Conservation (phyloP, 2,113 vertebrate genomes). For the Periophthalmodon schlosseri region DNA sequence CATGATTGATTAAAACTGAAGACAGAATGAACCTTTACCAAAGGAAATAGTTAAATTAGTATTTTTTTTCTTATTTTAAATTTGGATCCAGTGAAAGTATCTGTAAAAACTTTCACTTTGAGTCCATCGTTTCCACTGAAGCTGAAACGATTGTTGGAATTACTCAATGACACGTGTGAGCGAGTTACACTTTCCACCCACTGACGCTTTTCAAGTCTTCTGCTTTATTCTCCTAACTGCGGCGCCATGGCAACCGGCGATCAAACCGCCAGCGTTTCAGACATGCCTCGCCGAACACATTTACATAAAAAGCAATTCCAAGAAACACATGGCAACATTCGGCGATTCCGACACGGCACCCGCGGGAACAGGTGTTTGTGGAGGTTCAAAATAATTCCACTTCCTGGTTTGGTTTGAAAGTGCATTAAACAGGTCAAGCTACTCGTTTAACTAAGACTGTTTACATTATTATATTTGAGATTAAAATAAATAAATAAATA, state of each 20-base stretch:
- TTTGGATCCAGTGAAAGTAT: not conserved
- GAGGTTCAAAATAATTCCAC: constrained; percentile 39
- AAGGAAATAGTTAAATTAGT: too few species aligned
- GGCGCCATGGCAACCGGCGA: constrained; percentile 22
- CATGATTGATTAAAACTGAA: too few species aligned
- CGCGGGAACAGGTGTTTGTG: constrained; percentile 41
- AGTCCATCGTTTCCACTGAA: not conserved
- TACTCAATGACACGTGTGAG: not conserved
- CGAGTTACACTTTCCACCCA: constrained; percentile 4
- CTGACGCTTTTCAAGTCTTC: constrained; percentile 2
- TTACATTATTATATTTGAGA: too few species aligned
- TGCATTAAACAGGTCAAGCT: too few species aligned
- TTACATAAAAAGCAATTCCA: constrained; percentile 3
- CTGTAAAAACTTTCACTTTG: not conserved
- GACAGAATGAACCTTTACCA: too few species aligned
- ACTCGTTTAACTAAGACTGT: too few species aligned
- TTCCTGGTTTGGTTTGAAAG: too few species aligned
- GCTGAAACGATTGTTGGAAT: not conserved
- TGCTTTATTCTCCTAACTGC: not conserved
- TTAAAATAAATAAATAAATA: too few species aligned
- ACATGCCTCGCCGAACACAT: constrained; percentile 11
- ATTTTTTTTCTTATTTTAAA: not conserved
- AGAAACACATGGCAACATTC: not conserved
- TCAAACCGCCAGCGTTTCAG: not conserved
- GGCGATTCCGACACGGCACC: constrained; percentile 36